phyloP scores from a whole-genome alignment of 2,888 invertebrate genomes.

The Tachystola acroxantha region DNA sequence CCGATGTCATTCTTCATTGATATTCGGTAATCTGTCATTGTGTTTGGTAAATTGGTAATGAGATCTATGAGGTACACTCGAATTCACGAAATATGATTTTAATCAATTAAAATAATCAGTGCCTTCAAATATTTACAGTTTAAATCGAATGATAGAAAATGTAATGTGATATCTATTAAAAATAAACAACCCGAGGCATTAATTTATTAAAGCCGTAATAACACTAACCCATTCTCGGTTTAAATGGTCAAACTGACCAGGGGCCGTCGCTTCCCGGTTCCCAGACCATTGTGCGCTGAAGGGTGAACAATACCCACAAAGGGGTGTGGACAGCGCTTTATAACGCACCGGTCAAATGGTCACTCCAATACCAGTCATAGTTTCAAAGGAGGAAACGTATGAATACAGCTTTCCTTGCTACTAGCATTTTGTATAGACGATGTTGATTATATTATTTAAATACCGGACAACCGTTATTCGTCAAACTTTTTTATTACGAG shows the following conservation, averaged over 20 bases:
- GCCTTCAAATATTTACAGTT: too few species aligned
- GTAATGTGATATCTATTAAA: too few species aligned
- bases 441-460: slow-evolving; percentile 73
- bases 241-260: slow-evolving; percentile 50
- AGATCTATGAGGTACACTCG: too few species aligned
- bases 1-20: too few species aligned
- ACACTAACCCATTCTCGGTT: slow-evolving; percentile 44
- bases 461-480: slow-evolving; percentile 63
- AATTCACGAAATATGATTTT: too few species aligned
- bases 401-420: slow-evolving; percentile 63
- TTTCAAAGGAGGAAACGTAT: slow-evolving; percentile 67
- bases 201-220: slow-evolving; percentile 20
- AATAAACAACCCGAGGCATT: too few species aligned
- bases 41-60: too few species aligned
- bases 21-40: too few species aligned
- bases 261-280: slow-evolving; percentile 64
- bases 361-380: slow-evolving; percentile 62
- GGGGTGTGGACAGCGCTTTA: slow-evolving; percentile 69
- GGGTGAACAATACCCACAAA: slow-evolving; percentile 67
- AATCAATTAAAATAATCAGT: too few species aligned
- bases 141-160: too few species aligned
- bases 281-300: slow-evolving; percentile 63
- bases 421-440: slow-evolving; percentile 37
- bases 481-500: slow-evolving; percentile 57
- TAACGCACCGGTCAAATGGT: slow-evolving; percentile 71